Evolutionary conservation across 2,888 invertebrate species (phyloP), one percentile per base, ranked within the genome.

Genomic region (Scaptomyza caliginosa): DNA sequence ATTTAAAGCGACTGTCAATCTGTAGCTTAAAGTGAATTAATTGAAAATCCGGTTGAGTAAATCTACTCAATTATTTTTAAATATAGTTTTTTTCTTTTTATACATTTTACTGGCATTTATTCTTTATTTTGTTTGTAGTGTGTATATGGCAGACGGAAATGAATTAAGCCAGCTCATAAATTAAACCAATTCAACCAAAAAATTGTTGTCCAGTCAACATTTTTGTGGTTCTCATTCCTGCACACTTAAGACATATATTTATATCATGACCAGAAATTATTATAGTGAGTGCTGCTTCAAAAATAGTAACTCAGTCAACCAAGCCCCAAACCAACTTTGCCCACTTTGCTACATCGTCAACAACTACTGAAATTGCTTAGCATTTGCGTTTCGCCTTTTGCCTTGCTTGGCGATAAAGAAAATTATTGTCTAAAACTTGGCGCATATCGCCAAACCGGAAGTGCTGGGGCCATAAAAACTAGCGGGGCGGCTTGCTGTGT

Each of bases 371-470:
- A 77, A 62, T 56, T 51, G 83, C 74, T 76, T 67, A 76, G 88
- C 88, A 77, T 81, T 80, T 77, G 77, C 58, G 81, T 86, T 86
- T 71, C 72, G 76, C 62, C 67, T 60, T 79, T 88, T 71, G 74
- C 74, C 58, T 77, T 67, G 36, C 66, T 77, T 66, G 52, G 80
- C 80, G 68, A 64, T 79, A 83, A 88, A 72, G 73, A 69, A 80
- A 81, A 81, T 82, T 68, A 88, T 88, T 86, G 77, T 82, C 88
- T 88, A 56, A 83, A 88, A 86, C 81, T 88, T 82, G 85, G 87
- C 85, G 81, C 58, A 74, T 84, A 85, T 83, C 71, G 87, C 42
- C 54, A 58, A 77, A 67, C 85, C 85, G 83, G 88, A 83, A 84
- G 71, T 88, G 72, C 82, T 77, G 34, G 76, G 32, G 32, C 77